phyloP scores from a whole-genome alignment of 2,797 vertebrate species.

The Myotis planiceps region DNA sequence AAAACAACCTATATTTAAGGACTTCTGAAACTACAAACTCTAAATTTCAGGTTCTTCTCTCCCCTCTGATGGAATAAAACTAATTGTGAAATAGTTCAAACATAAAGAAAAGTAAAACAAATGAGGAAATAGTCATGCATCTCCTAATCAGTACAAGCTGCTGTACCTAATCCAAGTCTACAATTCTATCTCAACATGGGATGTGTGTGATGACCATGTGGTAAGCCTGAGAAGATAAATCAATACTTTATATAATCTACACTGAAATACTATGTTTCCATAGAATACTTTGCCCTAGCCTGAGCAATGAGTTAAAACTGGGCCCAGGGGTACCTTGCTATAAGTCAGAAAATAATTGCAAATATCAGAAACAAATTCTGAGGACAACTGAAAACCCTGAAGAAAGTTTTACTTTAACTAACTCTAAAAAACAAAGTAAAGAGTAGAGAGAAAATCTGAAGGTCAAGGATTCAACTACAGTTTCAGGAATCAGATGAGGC shows the following conservation, averaged over 20 bases:
- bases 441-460: neutral
- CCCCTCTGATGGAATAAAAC: neutral
- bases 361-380: neutral
- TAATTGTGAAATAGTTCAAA: neutral
- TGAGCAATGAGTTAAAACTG: neutral
- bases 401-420: neutral
- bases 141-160: neutral
- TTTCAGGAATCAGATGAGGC: neutral
- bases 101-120: neutral
- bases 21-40: neutral
- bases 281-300: neutral
- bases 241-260: neutral
- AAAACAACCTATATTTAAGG: conserved; percentile 39
- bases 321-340: neutral
- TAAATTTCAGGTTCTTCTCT: neutral
- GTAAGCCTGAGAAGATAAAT: neutral
- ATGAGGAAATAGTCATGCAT: neutral
- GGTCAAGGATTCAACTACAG: neutral
- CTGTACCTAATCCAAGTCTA: neutral
- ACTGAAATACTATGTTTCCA: neutral
- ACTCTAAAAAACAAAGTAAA: neutral
- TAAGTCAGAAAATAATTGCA: neutral
- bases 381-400: neutral
- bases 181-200: neutral
- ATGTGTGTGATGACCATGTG: no score